Percentiles rank a stretch among this genome's conserved stretches.
Conservation (phyloP, 2,797 vertebrate species). For the Acipenser ruthenus region DNA sequence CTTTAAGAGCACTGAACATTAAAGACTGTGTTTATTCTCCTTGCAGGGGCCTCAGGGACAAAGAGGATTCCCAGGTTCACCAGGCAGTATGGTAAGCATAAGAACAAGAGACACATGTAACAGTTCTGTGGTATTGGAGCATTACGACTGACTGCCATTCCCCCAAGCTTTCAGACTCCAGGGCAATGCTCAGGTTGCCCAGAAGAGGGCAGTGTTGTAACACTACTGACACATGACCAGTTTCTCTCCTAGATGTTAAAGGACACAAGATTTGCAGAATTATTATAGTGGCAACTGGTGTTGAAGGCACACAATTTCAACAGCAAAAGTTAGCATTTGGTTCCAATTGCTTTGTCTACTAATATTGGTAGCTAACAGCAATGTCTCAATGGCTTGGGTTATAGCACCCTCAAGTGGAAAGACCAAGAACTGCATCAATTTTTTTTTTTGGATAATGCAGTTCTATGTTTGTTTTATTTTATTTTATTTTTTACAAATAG, state of each 20-base stretch:
- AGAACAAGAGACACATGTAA: background rate
- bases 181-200: no score
- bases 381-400: constrained; percentile 16
- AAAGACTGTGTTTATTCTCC: constrained; percentile 16
- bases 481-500: constrained; percentile 7
- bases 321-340: no score
- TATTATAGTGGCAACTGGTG: no score
- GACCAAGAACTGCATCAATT: constrained; percentile 15
- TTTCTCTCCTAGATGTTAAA: no score
- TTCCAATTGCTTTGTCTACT: constrained; percentile 9
- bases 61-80: constrained; percentile 57
- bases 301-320: no score
- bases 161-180: no score
- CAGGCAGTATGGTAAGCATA: constrained; percentile 62
- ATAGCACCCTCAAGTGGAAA: constrained; percentile 31
- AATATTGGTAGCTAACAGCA: constrained; percentile 2
- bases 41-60: constrained; percentile 59
- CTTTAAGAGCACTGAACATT: no score
- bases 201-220: no score
- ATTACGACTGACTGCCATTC: no score
- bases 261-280: no score
- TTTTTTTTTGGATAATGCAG: constrained; percentile 6
- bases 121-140: no score
- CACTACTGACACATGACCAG: no score
- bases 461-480: background rate